phyloP scores from a whole-genome alignment of 2,797 vertebrate genomes.

The Urophycis tenuis region DNA sequence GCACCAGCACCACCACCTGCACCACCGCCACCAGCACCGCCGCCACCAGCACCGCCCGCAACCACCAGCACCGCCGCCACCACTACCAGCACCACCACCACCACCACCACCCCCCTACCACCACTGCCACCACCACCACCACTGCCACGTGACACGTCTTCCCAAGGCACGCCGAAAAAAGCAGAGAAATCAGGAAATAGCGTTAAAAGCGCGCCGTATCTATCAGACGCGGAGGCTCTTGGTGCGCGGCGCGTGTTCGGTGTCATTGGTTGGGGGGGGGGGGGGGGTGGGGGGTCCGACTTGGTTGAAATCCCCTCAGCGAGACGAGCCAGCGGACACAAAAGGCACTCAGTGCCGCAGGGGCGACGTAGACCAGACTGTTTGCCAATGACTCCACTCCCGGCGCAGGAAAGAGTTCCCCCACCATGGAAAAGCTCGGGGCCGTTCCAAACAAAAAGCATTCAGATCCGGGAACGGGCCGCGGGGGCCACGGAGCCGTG shows the following conservation, averaged over 20 bases:
- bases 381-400: constrained; percentile 21
- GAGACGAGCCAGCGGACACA: constrained; percentile 5
- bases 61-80: too few species aligned
- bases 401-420: constrained; percentile 3
- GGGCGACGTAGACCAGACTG: constrained; percentile 27
- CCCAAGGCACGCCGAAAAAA: background rate
- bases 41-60: too few species aligned
- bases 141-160: background rate
- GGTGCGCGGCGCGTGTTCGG: background rate
- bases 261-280: background rate
- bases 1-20: too few species aligned
- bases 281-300: background rate
- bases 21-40: too few species aligned
- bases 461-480: background rate
- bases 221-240: background rate
- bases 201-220: background rate
- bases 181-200: background rate
- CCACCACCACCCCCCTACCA: too few species aligned
- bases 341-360: constrained; percentile 12
- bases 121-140: too few species aligned
- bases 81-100: too few species aligned
- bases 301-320: background rate
- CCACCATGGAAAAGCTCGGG: constrained; percentile 3
- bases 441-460: constrained; percentile 9
- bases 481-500: too few species aligned